A percentile compares a stretch with the other conserved stretches of the same genome.
Conservation (phyloP, 92 coral and sea anemone genomes). For the Palythoa grandiflora region DNA sequence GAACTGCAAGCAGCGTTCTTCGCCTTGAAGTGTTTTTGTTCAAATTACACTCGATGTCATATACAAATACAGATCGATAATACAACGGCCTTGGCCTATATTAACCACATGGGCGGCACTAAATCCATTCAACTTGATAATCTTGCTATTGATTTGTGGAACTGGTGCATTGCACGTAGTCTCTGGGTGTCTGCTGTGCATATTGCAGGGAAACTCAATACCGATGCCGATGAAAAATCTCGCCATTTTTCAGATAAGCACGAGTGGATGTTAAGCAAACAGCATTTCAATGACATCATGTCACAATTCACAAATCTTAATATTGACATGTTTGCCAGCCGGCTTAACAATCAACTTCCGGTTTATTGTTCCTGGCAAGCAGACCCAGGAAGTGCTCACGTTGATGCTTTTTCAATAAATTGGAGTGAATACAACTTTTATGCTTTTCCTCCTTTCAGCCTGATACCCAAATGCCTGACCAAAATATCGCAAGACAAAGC, state of each 20-base stretch:
- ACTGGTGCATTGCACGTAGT: slow-evolving; percentile 62
- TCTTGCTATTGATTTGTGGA: slow-evolving; percentile 64
- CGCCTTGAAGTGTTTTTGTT: slow-evolving; percentile 61
- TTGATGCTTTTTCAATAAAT: slow-evolving; percentile 60
- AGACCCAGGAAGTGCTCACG: slow-evolving; percentile 63
- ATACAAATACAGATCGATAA: slow-evolving; percentile 30
- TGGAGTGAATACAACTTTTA: slow-evolving; percentile 4
- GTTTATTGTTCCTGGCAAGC: slow-evolving; percentile 72
- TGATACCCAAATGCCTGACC: slow-evolving; percentile 7
- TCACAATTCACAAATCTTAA: slow-evolving; percentile 48
- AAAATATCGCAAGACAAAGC: slow-evolving; percentile 60
- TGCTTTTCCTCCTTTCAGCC: not conserved
- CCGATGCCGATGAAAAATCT: slow-evolving; percentile 32
- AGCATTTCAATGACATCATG: slow-evolving; percentile 43
- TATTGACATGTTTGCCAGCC: slow-evolving; percentile 78
- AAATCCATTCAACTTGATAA: slow-evolving; percentile 60
- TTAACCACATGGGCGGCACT: slow-evolving; percentile 70
- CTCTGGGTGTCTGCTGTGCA: slow-evolving; percentile 77
- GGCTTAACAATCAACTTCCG: slow-evolving; percentile 64
- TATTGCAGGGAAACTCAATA: slow-evolving; percentile 37
- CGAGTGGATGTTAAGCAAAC: slow-evolving; percentile 68
- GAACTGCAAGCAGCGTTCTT: slow-evolving; percentile 74
- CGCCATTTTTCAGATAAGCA: slow-evolving; percentile 69
- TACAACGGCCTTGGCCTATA: slow-evolving; percentile 68
- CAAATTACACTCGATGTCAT: slow-evolving; percentile 38